Percentiles rank a stretch among this genome's conserved stretches.
These are phyloP conservation scores for Actinostola sp. DNA, from an alignment of 92 coral and sea anemone species.

Conservation along the genomic window DNA sequence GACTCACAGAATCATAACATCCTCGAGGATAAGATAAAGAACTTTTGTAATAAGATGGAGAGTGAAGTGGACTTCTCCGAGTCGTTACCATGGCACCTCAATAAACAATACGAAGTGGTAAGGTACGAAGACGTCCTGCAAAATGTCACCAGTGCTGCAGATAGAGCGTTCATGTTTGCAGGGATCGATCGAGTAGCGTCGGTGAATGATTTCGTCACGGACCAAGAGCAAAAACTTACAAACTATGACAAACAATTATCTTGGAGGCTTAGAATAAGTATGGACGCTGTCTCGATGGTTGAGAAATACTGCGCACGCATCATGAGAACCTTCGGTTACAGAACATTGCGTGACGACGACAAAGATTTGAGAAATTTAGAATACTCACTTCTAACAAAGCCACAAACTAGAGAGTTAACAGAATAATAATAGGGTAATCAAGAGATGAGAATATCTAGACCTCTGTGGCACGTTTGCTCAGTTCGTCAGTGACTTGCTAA, in stretches of 20 bases:
- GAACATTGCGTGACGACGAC: not conserved
- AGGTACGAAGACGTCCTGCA: constrained; percentile 54
- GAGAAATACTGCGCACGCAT: constrained; percentile 36
- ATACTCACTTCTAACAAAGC: constrained; percentile 6
- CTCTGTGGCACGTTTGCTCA: no score
- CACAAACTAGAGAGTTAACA: not conserved
- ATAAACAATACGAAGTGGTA: constrained; percentile 30
- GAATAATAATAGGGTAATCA: not conserved
- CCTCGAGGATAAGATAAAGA: constrained; percentile 30
- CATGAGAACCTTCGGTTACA: constrained; percentile 44
- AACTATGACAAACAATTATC: not conserved
- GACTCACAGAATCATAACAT: not conserved
- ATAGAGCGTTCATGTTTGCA: constrained; percentile 31
- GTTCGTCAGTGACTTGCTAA: no score
- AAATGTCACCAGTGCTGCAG: constrained; percentile 23
- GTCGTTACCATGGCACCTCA: constrained; percentile 15
- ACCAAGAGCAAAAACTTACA: not conserved
- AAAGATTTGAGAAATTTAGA: constrained; percentile 2
- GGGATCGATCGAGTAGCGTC: constrained; percentile 38
- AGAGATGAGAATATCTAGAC: no score
- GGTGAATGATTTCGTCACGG: constrained; percentile 34
- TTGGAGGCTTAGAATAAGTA: constrained; percentile 32
- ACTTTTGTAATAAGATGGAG: constrained; percentile 39
- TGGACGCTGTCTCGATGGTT: not conserved
- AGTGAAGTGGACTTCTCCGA: constrained; percentile 34